Percentiles rank a stretch among this genome's conserved stretches.
phyloP scores from a whole-genome alignment of 2,888 invertebrate genomes.

The Pachliopta kotzebuea region DNA sequence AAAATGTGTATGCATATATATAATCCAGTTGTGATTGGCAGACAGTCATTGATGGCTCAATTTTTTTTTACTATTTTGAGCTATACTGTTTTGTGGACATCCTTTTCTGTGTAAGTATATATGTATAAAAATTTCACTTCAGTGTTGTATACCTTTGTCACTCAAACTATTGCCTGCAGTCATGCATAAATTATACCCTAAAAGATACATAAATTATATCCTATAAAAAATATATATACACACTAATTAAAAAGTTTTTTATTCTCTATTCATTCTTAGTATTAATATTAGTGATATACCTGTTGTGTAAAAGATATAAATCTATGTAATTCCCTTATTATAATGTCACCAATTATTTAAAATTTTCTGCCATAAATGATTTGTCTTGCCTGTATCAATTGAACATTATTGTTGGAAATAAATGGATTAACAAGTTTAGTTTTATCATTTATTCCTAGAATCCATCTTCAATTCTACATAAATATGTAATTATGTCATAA shows the following conservation, averaged over 20 bases:
- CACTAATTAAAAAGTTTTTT: not conserved
- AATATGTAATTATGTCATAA: too few species aligned
- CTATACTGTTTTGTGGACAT: not conserved
- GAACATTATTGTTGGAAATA: constrained; percentile 36
- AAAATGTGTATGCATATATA: constrained; percentile 26
- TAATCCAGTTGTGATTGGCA: constrained; percentile 11
- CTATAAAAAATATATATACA: not conserved
- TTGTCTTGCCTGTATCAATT: constrained; percentile 31
- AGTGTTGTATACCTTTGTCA: constrained; percentile 13
- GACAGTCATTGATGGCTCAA: constrained; percentile 25
- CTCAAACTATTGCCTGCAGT: not conserved
- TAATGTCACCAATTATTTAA: not conserved
- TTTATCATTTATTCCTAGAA: constrained; percentile 1
- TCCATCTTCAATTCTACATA: too few species aligned
- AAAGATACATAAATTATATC: not conserved
- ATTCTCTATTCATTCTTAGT: not conserved
- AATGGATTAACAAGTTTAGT: constrained; percentile 30
- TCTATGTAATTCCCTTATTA: not conserved
- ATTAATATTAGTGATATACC: not conserved
- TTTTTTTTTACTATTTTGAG: constrained; percentile 1
- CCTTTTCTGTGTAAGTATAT: not conserved
- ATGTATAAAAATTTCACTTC: constrained; percentile 28
- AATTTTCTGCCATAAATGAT: constrained; percentile 23
- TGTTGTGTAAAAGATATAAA: not conserved
- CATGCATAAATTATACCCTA: not conserved